Evolutionary conservation across 1,140 invertebrate genomes (phyloP).

Genomic region (Ceratina australensis): DNA sequence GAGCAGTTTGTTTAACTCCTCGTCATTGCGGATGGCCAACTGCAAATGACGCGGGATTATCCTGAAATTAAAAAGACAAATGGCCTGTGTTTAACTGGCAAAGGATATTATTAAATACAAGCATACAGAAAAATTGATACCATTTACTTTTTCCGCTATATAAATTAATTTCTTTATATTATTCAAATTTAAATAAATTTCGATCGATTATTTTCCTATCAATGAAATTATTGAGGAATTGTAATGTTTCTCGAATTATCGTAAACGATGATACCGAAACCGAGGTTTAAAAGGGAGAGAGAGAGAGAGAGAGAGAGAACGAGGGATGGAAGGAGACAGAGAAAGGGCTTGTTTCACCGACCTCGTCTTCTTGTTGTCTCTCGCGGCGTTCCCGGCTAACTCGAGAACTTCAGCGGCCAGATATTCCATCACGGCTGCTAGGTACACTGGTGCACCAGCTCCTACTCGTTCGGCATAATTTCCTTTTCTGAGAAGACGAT

Average conservation of each 20-base stretch:
- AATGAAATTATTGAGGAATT: not conserved
- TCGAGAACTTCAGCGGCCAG: conserved; percentile 83
- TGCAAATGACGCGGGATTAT: conserved; percentile 89
- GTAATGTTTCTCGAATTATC: not conserved
- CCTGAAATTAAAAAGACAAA: conserved; percentile 64
- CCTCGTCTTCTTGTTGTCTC: conserved; percentile 79
- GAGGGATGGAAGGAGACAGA: not conserved
- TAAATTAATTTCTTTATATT: not conserved
- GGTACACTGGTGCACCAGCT: conserved; percentile 83
- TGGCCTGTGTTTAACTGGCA: no score
- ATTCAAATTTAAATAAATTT: not conserved
- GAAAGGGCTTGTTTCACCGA: conserved; percentile 47
- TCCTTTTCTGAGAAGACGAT: conserved; percentile 83
- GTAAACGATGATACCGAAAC: not conserved
- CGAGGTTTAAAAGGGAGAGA: not conserved
- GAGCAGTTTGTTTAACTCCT: conserved; percentile 89
- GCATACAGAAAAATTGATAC: no score
- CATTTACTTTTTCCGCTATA: not conserved
- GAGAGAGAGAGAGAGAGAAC: not conserved
- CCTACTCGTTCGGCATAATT: conserved; percentile 84
- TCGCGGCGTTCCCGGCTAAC: conserved; percentile 80
- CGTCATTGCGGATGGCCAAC: conserved; percentile 89
- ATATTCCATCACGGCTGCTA: conserved; percentile 83
- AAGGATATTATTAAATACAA: no score
- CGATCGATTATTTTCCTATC: not conserved